Evolutionary conservation across 2,888 invertebrate genomes (phyloP), one percentile per base, ranked within the genome.

Genomic region (Pinctada fucata): DNA sequence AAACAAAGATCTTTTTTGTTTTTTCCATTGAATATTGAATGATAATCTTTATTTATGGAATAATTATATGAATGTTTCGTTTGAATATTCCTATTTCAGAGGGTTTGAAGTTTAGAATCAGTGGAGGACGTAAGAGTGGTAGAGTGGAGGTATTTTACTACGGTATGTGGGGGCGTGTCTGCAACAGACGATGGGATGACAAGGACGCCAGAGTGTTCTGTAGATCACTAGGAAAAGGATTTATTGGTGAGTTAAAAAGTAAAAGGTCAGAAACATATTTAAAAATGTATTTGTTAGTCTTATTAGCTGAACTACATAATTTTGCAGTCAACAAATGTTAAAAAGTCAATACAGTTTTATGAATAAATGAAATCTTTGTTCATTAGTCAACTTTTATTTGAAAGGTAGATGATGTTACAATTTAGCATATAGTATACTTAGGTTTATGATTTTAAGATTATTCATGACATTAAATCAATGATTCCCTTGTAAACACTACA

Each of bases 101-200:
- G 77, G 88, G 88, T n/a, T 82, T 86, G 0, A 75, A 82, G 49
- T 83, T 88, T 75, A 78, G 84, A 6, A 75, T 87, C 3, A 81
- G 79, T 51, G 86, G 82, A 3, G 76, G 75, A 0, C 75, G 72
- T 13, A 75, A 68, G 6, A 78, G 80, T 5, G 88, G 88, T 6
- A 77, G 81, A 16, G 85, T 87, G 0, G 81, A 83, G 72, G 82
- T 88, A 5, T 84, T 82, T 73, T 86, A 83, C 76, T 83, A 87
- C 48, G 87, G 87, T 4, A 81, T 81, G 50, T 86, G 85, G 85
- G 86, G 86, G 2, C 79, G 87, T n/a, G 85, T 86, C 3, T 88
- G 88, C 76, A 83, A 85, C 73, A 82, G 84, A 31, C 82, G 83
- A 66, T 85, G 86, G 85, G 81, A 83, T 45, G 79, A 84, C 64